Conservation (phyloP, 2,888 invertebrate genomes). For the Odontocolon sp. region DNA sequence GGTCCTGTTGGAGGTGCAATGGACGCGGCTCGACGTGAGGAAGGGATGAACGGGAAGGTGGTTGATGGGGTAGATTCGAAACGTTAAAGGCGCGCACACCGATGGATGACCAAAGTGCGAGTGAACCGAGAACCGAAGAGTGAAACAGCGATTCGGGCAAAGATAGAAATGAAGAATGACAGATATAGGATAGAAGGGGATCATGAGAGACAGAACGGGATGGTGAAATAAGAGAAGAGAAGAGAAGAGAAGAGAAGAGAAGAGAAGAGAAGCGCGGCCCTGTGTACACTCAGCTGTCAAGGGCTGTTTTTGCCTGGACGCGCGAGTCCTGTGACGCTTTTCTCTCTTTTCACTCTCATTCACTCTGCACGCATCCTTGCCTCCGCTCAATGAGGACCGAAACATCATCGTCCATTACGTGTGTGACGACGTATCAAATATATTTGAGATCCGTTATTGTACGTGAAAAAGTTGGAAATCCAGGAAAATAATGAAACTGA, state of each 20-base stretch:
- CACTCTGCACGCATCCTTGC: conserved; percentile 11
- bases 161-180: conserved; percentile 65
- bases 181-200: conserved; percentile 60
- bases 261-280: conserved; percentile 63
- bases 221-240: conserved; percentile 50
- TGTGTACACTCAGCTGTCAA: conserved; percentile 80
- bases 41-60: conserved; percentile 58
- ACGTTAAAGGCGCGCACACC: conserved; percentile 62
- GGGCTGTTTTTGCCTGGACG: conserved; percentile 73
- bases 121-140: conserved; percentile 21
- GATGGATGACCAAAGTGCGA: conserved; percentile 50
- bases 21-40: conserved; percentile 59
- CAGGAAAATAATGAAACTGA: no score
- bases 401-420: conserved; percentile 41
- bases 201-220: conserved; percentile 58
- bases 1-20: conserved; percentile 70
- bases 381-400: conserved; percentile 9
- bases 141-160: conserved; percentile 34
- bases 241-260: conserved; percentile 54
- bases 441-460: conserved; percentile 45
- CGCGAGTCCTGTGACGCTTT: conserved; percentile 21
- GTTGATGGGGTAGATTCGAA: conserved; percentile 68
- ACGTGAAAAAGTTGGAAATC: no score
- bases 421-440: conserved; percentile 51
- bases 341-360: conserved; percentile 14